Evolutionary conservation across 1,140 invertebrate genomes (phyloP).

Genomic region (Uloborus diversus): DNA sequence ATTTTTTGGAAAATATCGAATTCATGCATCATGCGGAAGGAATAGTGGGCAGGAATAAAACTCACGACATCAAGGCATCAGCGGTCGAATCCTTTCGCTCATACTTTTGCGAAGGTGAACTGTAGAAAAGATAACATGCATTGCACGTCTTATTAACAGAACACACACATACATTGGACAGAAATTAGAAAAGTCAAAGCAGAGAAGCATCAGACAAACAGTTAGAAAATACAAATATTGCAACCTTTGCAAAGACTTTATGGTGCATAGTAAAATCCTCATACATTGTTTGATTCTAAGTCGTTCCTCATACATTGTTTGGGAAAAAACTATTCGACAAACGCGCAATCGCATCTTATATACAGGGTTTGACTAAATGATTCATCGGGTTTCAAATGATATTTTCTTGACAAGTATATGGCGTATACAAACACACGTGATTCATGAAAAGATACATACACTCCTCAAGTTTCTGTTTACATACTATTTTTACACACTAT

Average conservation of each 20-base stretch:
- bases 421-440: background rate
- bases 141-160: conserved; percentile 3
- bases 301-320: too few species aligned
- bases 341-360: too few species aligned
- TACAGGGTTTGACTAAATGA: too few species aligned
- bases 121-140: conserved; percentile 45
- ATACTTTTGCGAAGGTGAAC: conserved; percentile 2
- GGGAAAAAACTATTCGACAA: too few species aligned
- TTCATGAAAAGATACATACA: too few species aligned
- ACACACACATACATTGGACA: conserved; percentile 2
- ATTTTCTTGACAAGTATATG: background rate
- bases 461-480: too few species aligned
- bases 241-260: background rate
- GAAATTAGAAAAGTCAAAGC: background rate
- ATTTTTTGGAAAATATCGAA: too few species aligned
- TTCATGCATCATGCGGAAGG: background rate
- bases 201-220: background rate
- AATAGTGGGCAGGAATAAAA: background rate
- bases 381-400: background rate
- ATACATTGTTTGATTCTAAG: too few species aligned
- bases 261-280: too few species aligned
- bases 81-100: conserved; percentile 17
- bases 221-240: background rate
- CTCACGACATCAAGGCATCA: conserved; percentile 45
- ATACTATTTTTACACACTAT: too few species aligned